Percentiles rank a stretch among this genome's conserved stretches.
phyloP scores from a whole-genome alignment of 2,797 vertebrate species.

The Florisuga fusca region DNA sequence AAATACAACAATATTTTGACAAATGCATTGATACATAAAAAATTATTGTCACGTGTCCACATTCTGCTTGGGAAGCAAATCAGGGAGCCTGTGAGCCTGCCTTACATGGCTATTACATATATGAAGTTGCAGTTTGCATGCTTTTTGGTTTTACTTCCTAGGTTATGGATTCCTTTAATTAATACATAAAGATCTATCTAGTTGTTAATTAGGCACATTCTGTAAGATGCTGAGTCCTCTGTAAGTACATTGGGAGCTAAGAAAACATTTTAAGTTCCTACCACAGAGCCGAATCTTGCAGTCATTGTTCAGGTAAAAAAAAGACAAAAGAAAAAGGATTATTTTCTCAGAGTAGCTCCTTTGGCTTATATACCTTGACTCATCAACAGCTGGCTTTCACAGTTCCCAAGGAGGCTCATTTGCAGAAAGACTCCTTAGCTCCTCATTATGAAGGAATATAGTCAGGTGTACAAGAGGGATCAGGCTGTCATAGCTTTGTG shows the following conservation, averaged over 20 bases:
- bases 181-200: background rate
- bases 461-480: background rate
- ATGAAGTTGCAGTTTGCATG: rapidly evolving
- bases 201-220: background rate
- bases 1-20: background rate
- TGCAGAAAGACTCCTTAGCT: background rate
- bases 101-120: background rate
- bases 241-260: background rate
- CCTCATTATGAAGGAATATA: background rate
- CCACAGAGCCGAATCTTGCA: background rate
- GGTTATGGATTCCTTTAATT: background rate
- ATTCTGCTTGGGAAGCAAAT: background rate
- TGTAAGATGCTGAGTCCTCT: background rate
- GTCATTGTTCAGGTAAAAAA: background rate
- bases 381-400: background rate
- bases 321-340: background rate
- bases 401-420: background rate
- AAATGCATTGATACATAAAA: background rate
- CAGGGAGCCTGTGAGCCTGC: background rate
- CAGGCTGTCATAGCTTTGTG: background rate
- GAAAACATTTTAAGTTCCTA: background rate
- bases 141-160: background rate
- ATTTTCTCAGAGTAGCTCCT: background rate
- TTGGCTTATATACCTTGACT: background rate
- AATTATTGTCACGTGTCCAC: background rate